Conservation (phyloP, 1,140 invertebrate species). For the Andricus grossulariae region DNA sequence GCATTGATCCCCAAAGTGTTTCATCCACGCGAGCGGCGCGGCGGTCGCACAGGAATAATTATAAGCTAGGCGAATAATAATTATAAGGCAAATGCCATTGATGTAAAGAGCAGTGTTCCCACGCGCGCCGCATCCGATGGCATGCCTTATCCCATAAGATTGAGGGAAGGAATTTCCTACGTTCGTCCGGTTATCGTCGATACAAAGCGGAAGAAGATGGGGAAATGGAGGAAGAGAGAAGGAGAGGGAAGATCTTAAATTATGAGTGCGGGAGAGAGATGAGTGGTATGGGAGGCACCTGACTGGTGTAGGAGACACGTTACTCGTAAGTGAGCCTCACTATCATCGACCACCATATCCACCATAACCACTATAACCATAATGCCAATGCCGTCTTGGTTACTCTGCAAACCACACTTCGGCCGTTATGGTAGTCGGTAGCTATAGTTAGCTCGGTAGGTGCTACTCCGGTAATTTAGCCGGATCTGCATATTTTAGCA, state of each 20-base stretch:
- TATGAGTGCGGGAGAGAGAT: background rate
- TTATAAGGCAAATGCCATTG: slow-evolving; percentile 14
- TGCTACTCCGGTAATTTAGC: slow-evolving; percentile 70
- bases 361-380: slow-evolving; percentile 22
- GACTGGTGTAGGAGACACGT: background rate
- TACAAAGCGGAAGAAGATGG: background rate
- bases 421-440: slow-evolving; percentile 53
- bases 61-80: slow-evolving; percentile 23
- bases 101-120: slow-evolving; percentile 9
- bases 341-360: slow-evolving; percentile 52
- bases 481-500: slow-evolving; percentile 76
- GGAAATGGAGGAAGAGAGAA: background rate
- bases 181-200: background rate
- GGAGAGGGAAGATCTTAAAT: background rate
- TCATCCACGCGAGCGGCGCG: slow-evolving; percentile 19
- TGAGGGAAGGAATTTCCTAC: background rate
- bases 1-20: slow-evolving; percentile 4
- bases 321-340: slow-evolving; percentile 1
- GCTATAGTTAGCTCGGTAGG: slow-evolving; percentile 53
- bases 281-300: background rate
- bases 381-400: background rate
- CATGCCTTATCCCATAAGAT: slow-evolving; percentile 10
- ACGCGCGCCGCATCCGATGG: slow-evolving; percentile 13
- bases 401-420: slow-evolving; percentile 10
- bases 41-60: slow-evolving; percentile 5